Base-by-base conservation (phyloP, 1,140 invertebrate genomes). In the Pygmarrhopalites habei region DNA sequence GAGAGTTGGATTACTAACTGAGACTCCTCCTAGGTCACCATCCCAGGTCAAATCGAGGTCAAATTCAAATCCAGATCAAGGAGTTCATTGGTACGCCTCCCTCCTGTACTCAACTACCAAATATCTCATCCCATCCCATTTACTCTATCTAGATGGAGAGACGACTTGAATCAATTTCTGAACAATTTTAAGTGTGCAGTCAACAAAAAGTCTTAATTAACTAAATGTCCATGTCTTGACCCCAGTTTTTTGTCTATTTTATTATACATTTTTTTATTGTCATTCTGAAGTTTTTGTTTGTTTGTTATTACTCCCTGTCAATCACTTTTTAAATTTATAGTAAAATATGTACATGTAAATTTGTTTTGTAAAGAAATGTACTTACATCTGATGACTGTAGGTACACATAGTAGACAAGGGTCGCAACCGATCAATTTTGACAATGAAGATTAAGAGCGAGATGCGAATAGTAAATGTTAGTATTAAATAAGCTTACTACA, bases 61-160 rank as follows among this genome's bases (percentile, higher is more conserved):
- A 35, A 5, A 15, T 15, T 23, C 32, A 58, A 26, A 15, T 47
- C 21, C 58, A 28, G 53, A 64, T 17, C 19, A 60, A 62, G 91
- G 91, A 19, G 81, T 94, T 2, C 89, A 92, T 72, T 92, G 89
- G 87, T 95, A 95, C 76, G 88, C 90, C 12, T 83, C 82, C 53
- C 76, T 86, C 14, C 78, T 95, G 10, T 92, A 90, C 73, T 75
- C 79, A 26, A 67, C 90, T 15, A 85, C 86, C 5, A 79, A 83
- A 39, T 83, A 81, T 67, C 75, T 90, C 3, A 72, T 91, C 30
- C 88, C 89, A 5, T 57, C 66, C 3, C 66, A 72, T 56, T 60
- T 74, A n/a, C 63, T 74, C 21, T 74, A 73, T 39, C 7, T 39
- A 10, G 35, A 39, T 10, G 10, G 17, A 39, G 17, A 17, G 7